Base-by-base conservation (phyloP, 2,888 invertebrate genomes). In the Phaedon cochleariae region DNA sequence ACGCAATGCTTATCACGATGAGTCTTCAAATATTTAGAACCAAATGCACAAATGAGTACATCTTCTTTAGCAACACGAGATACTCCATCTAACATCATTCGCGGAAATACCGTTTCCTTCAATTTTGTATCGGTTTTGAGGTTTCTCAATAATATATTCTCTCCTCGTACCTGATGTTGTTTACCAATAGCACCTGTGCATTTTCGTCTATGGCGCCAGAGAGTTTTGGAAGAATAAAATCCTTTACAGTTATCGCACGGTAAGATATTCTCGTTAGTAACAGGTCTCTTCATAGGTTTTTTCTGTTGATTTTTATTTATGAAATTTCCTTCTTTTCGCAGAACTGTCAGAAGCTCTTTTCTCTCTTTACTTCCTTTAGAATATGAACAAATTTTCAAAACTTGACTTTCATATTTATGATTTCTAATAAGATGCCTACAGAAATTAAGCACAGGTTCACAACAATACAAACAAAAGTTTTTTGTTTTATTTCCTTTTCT, bases 1-100 rank as follows among this genome's bases (percentile, higher is more conserved):
- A 57, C 52, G 49, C 48, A 67, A 62, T 65, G 62, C 31, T 61
- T 59, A 1, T 69, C 67, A 29, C 64, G 45, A 41, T 67, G 65
- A 1, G 15, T 60, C 46, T 59, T 69, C 18, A 67, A 6, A 51
- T 69, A 69, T 51, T 61, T 12, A 9, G 62, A 58, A 53, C 67
- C 69, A 64, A 64, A 65, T 2, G 53, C 46, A 48, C 62, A 64
- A 26, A 69, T 67, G n/a, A 69, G 37, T 21, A 26, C 10, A 52
- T 67, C 69, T 49, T 61, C 52, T 54, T 67, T 69, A 12, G 67
- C 69, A 21, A 7, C 58, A 22, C 63, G 52, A 26, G 66, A 58
- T 34, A 66, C 45, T 20, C 58, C 22, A 51, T 67, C 59, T 15
- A 37, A 45, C 5, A 57, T 34, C 67, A 60, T 67, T 7, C 62